phyloP scores from a whole-genome alignment of 2,797 vertebrate species.

The Eremophila alpestris region DNA sequence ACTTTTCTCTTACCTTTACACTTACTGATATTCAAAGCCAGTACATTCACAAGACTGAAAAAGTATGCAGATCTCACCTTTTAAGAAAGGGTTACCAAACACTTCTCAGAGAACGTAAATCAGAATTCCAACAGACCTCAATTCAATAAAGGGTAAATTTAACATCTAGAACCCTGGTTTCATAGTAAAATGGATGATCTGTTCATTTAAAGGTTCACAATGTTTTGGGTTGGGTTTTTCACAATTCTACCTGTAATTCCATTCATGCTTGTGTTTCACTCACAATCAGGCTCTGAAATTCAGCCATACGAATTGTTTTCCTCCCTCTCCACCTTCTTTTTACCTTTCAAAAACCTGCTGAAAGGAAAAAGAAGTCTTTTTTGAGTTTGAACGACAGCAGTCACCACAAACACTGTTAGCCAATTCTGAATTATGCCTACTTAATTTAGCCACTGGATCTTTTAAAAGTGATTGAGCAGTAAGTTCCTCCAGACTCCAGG shows the following conservation, averaged over 20 bases:
- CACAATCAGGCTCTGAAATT: neutral
- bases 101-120: neutral
- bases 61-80: neutral
- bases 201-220: neutral
- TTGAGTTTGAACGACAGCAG: neutral
- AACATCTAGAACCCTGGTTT: neutral
- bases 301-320: neutral
- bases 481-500: neutral
- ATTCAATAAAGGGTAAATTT: neutral
- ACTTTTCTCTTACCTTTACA: neutral
- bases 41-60: neutral
- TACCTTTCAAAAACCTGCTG: neutral
- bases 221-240: fast-evolving
- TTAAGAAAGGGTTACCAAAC: neutral
- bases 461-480: neutral
- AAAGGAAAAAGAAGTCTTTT: neutral
- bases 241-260: neutral
- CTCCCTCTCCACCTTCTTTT: neutral
- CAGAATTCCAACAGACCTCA: neutral
- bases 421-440: conserved; percentile 27
- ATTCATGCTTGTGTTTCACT: neutral
- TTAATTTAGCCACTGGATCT: conserved; percentile 33
- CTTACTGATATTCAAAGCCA: neutral
- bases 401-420: neutral
- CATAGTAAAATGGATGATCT: neutral